Evolutionary conservation across 2,888 invertebrate species (phyloP).

Genomic region (Mechanitis mazaeus): DNA sequence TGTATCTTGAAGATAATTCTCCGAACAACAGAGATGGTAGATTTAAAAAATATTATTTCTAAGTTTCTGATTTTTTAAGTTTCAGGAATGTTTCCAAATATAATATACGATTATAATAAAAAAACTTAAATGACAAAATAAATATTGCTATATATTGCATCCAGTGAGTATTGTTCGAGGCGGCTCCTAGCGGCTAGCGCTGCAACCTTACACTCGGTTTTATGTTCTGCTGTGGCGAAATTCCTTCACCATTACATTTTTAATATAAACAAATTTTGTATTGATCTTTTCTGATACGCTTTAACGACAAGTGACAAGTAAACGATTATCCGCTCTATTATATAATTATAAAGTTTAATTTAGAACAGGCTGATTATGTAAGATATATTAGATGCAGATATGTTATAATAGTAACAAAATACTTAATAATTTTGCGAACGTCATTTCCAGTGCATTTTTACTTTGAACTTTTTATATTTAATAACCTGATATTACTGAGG

Average conservation of each 20-base stretch:
- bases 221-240: constrained; percentile 33
- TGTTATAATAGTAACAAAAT: constrained; percentile 24
- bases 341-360: not conserved
- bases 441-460: constrained; percentile 28
- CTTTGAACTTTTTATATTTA: constrained; percentile 12
- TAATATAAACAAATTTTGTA: constrained; percentile 24
- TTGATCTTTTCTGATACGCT: not conserved
- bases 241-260: constrained; percentile 37
- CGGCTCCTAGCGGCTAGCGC: constrained; percentile 10
- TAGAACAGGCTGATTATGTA: not conserved
- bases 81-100: too few relatives aligned
- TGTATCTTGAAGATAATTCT: too few relatives aligned
- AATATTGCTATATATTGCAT: not conserved
- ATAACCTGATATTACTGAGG: not conserved
- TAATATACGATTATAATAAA: not conserved
- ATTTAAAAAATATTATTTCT: too few relatives aligned
- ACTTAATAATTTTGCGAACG: constrained; percentile 23
- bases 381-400: not conserved
- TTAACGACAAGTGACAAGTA: not conserved
- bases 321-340: constrained; percentile 9
- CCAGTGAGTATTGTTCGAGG: not conserved
- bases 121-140: not conserved
- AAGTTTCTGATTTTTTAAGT: too few relatives aligned
- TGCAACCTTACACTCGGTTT: constrained; percentile 23
- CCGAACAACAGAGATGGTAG: too few relatives aligned